Evolutionary conservation across 2,797 vertebrate genomes (phyloP).

Genomic region (Helicolenus hilgendorfi): DNA sequence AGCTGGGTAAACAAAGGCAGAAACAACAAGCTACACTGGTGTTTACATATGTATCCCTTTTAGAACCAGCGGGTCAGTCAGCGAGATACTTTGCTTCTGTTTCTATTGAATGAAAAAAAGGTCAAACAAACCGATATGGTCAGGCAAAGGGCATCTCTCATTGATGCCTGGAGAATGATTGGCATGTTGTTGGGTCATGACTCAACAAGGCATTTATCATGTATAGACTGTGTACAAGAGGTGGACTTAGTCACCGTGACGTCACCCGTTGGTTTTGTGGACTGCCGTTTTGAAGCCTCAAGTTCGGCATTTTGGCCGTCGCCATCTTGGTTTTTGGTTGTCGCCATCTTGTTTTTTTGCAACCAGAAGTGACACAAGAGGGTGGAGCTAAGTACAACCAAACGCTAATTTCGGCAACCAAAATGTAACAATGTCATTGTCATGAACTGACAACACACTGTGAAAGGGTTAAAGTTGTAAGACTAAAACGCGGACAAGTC

Average conservation of each 20-base stretch:
- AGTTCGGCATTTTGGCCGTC: not conserved
- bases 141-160: not conserved
- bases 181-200: not conserved
- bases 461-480: too few species aligned
- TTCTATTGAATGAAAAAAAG: not conserved
- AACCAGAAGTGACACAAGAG: too few species aligned
- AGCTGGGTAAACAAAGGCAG: not conserved
- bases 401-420: fast-evolving
- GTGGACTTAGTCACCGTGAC: not conserved
- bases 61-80: not conserved
- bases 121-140: not conserved
- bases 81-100: not conserved
- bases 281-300: not conserved
- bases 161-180: not conserved
- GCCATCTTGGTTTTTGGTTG: too few species aligned
- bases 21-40: not conserved
- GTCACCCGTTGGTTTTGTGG: not conserved
- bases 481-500: fast-evolving
- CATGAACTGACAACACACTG: too few species aligned
- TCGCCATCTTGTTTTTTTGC: too few species aligned
- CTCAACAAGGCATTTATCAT: not conserved
- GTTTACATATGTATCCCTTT: not conserved
- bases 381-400: too few species aligned
- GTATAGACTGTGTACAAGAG: not conserved
- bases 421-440: too few species aligned